Base-by-base conservation (phyloP, 2,888 invertebrate species). In the Heliconius erato region DNA sequence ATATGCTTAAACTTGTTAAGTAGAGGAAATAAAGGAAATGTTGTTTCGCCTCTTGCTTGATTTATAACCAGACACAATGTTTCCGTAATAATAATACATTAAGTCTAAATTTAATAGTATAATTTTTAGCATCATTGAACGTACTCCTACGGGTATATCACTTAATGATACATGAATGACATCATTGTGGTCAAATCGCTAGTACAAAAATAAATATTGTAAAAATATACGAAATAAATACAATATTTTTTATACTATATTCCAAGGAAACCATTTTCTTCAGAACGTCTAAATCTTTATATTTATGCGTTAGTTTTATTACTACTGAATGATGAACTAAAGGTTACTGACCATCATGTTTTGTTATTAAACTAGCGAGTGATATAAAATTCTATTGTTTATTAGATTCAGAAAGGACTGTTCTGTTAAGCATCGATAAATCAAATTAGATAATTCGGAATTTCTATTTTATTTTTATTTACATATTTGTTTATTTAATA, bases 321-420 rank as follows among this genome's bases (percentile, higher is more conserved):
- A 82, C 76, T 76, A 79, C 80, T 84, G 79, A 85, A 79, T 84
- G 74, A 23, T 32, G 7, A 23, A 14, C 23, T 14, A 59, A 19
- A 59, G 74, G 79, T 81, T 71, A 59, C 72, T 80, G 78, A 82
- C 82, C 85, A 82, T 83, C 71, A 49, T 82, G 84, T 63, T 80
- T 82, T 82, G 68, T 83, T 82, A 84, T 81, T 85, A 85, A 86
- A 85, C 80, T 78, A 32, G 69, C 72, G 84, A 71, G 82, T 72
- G 82, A 80, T 54, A 82, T 86, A 84, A 84, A 84, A 69, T 32
- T 82, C 86, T 85, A 86, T 81, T 79, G 82, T 23, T 85, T 79
- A 82, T 84, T 84, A 85, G 83, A 83, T 79, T 69, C 65, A 77
- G 74, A 79, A 65, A 71, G 49, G 16, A 68, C 67, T 74, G 74